These are phyloP conservation scores for Tympanuchus pallidicinctus DNA, from an alignment of 2,113 vertebrate genomes.

Conservation along the genomic window DNA sequence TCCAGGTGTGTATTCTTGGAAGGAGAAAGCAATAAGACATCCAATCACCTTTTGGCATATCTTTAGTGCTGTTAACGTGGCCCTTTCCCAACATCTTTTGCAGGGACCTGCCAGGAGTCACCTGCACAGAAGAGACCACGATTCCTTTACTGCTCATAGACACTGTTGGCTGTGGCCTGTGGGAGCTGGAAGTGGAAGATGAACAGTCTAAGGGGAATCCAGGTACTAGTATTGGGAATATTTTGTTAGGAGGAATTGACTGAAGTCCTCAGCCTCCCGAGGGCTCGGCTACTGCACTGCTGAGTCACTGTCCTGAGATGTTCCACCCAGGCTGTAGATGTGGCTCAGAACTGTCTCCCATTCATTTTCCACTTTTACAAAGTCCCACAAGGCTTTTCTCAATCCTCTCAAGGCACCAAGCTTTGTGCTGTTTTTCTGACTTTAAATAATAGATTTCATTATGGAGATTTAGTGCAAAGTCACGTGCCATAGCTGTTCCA, in stretches of 20 bases:
- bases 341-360: not conserved
- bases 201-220: constrained; percentile 94
- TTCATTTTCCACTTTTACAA: not conserved
- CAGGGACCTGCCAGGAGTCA: constrained; percentile 90
- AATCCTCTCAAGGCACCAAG: not conserved
- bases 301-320: not conserved
- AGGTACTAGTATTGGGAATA: constrained; percentile 59
- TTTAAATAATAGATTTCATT: not conserved
- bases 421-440: not conserved
- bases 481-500: not conserved
- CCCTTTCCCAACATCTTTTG: not conserved
- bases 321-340: not conserved
- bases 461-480: not conserved
- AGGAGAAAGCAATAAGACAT: not conserved
- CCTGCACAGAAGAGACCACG: constrained; percentile 85
- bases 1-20: not conserved
- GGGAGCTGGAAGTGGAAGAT: constrained; percentile 87
- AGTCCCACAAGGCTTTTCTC: not conserved
- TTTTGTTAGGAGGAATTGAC: rapidly evolving
- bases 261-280: not conserved
- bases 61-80: not conserved
- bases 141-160: constrained; percentile 89
- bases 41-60: not conserved
- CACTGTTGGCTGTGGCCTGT: constrained; percentile 91
- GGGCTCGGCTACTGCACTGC: not conserved